A percentile compares a stretch with the other conserved stretches of the same genome.
These are phyloP conservation scores for Ophraella communa DNA, from an alignment of 2,888 invertebrate species.

Conservation along the genomic window DNA sequence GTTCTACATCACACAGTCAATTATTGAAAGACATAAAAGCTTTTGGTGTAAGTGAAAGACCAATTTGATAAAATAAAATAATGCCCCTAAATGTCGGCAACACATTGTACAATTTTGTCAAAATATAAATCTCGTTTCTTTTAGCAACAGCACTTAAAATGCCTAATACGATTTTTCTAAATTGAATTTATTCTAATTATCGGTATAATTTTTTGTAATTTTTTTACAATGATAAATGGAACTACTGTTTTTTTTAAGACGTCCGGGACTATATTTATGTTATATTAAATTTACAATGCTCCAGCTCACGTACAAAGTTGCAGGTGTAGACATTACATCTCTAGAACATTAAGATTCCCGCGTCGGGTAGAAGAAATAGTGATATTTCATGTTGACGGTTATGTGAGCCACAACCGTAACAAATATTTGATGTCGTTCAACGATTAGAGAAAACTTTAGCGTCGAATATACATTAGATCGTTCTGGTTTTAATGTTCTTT, in stretches of 20 bases:
- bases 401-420: slow-evolving; percentile 20
- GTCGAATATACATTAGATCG: slow-evolving; percentile 15
- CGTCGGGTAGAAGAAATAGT: slow-evolving; percentile 13
- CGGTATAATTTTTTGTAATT: not conserved
- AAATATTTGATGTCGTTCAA: slow-evolving; percentile 17
- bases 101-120: too few species aligned
- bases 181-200: too few species aligned
- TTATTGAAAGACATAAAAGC: too few species aligned
- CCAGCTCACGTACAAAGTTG: slow-evolving; percentile 13
- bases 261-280: slow-evolving; percentile 5
- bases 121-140: too few species aligned
- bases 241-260: too few species aligned
- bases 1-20: too few species aligned
- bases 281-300: not conserved
- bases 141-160: too few species aligned
- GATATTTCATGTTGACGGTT: slow-evolving; percentile 19
- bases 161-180: too few species aligned
- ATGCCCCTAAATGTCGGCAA: too few species aligned
- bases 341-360: slow-evolving; percentile 9
- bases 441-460: slow-evolving; percentile 13
- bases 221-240: too few species aligned
- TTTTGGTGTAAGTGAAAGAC: too few species aligned
- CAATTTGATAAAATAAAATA: too few species aligned
- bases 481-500: slow-evolving; percentile 4
- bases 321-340: slow-evolving; percentile 19